phyloP scores from a whole-genome alignment of 2,113 vertebrate genomes.

The Ursus arctos region DNA sequence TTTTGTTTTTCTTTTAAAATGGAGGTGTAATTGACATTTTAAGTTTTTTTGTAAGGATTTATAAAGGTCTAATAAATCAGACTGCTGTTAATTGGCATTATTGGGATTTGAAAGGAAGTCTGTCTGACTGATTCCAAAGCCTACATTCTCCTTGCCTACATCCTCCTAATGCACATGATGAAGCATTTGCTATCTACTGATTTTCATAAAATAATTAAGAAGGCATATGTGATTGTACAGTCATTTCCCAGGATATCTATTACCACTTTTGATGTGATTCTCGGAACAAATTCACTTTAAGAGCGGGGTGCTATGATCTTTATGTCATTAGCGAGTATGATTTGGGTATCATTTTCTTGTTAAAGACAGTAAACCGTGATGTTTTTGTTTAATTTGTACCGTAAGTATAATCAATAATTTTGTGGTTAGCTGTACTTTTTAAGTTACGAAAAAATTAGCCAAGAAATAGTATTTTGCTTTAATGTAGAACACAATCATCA shows the following conservation, averaged over 20 bases:
- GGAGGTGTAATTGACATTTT: background rate
- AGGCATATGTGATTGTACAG: background rate
- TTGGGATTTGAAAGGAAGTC: background rate
- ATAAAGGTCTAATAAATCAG: background rate
- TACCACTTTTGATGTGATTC: background rate
- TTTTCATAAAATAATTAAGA: constrained; percentile 29
- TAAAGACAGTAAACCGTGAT: background rate
- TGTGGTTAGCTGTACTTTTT: background rate
- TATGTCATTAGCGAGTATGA: background rate
- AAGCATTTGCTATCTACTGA: background rate
- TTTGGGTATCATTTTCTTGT: background rate
- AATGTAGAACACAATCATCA: background rate
- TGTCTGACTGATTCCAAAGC: background rate
- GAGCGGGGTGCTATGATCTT: background rate
- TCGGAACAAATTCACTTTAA: constrained; percentile 5
- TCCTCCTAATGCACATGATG: background rate
- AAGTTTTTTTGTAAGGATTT: background rate
- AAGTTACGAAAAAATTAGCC: background rate
- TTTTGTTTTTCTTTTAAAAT: background rate
- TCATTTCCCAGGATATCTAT: background rate
- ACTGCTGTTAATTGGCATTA: background rate
- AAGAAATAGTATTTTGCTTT: background rate
- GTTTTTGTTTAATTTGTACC: background rate
- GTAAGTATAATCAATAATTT: background rate
- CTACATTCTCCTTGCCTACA: background rate